These are phyloP conservation scores for Perizoma affinitatum DNA, from an alignment of 2,888 invertebrate species.

Conservation along the genomic window DNA sequence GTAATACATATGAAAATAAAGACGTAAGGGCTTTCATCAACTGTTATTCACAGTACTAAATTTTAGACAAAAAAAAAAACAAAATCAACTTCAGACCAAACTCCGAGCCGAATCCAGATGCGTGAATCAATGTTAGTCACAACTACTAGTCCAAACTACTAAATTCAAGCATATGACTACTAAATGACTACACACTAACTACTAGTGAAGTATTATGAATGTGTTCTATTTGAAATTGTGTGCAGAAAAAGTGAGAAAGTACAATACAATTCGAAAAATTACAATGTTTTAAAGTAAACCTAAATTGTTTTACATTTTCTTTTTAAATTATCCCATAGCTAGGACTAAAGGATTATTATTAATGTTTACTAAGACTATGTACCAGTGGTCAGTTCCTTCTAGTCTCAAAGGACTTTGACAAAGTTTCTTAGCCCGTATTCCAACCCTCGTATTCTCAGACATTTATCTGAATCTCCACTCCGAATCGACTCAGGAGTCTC, in stretches of 20 bases:
- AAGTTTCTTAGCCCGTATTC: too few species aligned
- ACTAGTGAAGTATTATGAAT: conserved; percentile 27
- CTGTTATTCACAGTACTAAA: neutral
- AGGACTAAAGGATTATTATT: too few species aligned
- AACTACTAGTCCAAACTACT: conserved; percentile 43
- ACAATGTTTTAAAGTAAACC: neutral
- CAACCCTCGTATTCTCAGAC: too few species aligned
- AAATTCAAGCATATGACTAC: conserved; percentile 45
- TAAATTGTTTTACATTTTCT: too few species aligned
- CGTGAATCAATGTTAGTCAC: conserved; percentile 50
- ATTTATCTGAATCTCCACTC: too few species aligned
- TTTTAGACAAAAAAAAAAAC: too few species aligned
- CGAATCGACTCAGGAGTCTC: too few species aligned
- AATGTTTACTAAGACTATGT: too few species aligned
- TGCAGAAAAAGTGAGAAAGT: conserved; percentile 14
- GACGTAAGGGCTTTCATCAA: conserved; percentile 37
- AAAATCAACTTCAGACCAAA: neutral
- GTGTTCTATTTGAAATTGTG: conserved; percentile 25
- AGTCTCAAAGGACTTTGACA: too few species aligned
- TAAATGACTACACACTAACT: too few species aligned
- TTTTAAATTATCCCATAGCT: too few species aligned
- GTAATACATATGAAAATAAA: neutral
- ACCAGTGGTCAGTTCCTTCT: too few species aligned
- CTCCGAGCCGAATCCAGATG: conserved; percentile 17
- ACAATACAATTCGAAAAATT: conserved; percentile 10